Conservation (phyloP, 2,888 invertebrate genomes). For the Lasioglossum oenotherae region DNA sequence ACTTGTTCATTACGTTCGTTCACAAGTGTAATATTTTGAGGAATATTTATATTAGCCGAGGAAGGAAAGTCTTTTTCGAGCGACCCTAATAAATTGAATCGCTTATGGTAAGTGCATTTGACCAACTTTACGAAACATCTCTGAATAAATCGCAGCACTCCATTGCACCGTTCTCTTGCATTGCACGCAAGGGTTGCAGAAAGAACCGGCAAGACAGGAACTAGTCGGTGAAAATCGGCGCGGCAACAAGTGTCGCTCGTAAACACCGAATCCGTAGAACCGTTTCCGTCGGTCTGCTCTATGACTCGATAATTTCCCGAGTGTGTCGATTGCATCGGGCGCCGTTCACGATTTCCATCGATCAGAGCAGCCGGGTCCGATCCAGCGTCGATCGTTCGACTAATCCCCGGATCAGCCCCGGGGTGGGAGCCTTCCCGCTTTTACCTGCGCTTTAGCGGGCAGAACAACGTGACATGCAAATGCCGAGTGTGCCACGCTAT, state of each 20-base stretch:
- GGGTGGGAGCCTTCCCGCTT: slow-evolving; percentile 55
- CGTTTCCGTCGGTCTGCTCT: slow-evolving; percentile 5
- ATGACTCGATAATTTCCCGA: slow-evolving; percentile 29
- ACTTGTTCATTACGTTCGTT: neutral
- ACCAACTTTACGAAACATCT: neutral
- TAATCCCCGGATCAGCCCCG: slow-evolving; percentile 66
- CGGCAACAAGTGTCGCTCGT: slow-evolving; percentile 26
- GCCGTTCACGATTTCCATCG: slow-evolving; percentile 60
- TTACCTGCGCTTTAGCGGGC: slow-evolving; percentile 51
- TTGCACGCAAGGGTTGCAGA: neutral
- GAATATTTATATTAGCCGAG: neutral
- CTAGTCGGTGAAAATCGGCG: slow-evolving; percentile 11
- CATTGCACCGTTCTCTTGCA: neutral
- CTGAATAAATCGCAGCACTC: neutral
- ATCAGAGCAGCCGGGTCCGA: slow-evolving; percentile 46
- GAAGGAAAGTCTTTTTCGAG: neutral
- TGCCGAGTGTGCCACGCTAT: slow-evolving; percentile 62
- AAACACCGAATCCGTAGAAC: slow-evolving; percentile 9
- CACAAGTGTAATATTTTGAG: neutral
- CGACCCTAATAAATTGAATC: neutral
- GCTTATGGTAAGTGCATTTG: neutral
- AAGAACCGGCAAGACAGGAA: slow-evolving; percentile 8
- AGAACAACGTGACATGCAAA: slow-evolving; percentile 69
- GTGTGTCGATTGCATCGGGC: slow-evolving; percentile 44
- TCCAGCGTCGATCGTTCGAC: slow-evolving; percentile 61